These are phyloP conservation scores for Drosophila infuscata DNA, from an alignment of 2,888 invertebrate species.

Conservation along the genomic window DNA sequence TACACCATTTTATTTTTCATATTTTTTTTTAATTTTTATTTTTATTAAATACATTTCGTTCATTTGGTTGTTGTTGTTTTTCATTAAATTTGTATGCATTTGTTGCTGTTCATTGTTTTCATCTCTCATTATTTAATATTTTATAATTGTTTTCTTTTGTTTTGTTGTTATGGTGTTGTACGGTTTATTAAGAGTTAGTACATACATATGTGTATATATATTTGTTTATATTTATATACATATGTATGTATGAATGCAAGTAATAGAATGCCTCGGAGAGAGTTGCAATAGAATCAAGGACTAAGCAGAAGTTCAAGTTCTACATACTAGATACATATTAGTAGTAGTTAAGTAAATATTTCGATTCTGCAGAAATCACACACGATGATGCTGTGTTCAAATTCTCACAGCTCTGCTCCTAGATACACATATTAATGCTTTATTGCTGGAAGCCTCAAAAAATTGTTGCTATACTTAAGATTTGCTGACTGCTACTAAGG, in stretches of 20 bases:
- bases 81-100: conserved; percentile 62
- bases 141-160: conserved; percentile 40
- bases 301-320: conserved; percentile 22
- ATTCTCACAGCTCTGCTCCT: conserved; percentile 1
- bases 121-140: conserved; percentile 50
- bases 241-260: conserved; percentile 37
- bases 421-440: conserved; percentile 19
- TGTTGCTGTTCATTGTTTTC: conserved; percentile 64
- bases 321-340: conserved; percentile 29
- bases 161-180: conserved; percentile 23
- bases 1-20: conserved; percentile 14
- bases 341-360: conserved; percentile 15
- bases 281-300: conserved; percentile 30
- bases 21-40: conserved; percentile 56
- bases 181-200: conserved; percentile 34
- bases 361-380: conserved; percentile 9
- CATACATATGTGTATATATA: conserved; percentile 23
- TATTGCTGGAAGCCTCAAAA: conserved; percentile 69
- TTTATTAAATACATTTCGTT: conserved; percentile 80
- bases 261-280: conserved; percentile 28
- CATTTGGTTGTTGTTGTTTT: conserved; percentile 42
- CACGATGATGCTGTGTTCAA: conserved; percentile 7
- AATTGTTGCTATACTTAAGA: conserved; percentile 55
- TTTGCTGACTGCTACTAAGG: conserved; percentile 18
- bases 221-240: conserved; percentile 13